Percentiles rank a stretch among this genome's conserved stretches.
phyloP scores from a whole-genome alignment of 2,888 invertebrate genomes.

The Drepana falcataria region DNA sequence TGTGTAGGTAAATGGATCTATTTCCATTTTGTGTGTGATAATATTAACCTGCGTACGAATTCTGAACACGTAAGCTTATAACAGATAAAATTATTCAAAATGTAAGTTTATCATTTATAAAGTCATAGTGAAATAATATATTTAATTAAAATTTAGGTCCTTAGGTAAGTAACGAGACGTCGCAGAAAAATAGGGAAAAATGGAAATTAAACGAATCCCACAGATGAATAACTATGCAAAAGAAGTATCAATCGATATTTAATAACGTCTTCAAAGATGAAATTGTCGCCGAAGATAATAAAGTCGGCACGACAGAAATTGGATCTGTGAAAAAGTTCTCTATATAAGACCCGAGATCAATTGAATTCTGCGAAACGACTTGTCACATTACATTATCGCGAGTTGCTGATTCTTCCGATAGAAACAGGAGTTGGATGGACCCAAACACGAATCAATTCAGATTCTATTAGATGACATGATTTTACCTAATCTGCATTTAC shows the following conservation, averaged over 20 bases:
- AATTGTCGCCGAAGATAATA: neutral
- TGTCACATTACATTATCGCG: constrained; percentile 1
- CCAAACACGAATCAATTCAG: neutral
- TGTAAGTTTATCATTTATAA: too few relatives aligned
- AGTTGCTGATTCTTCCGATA: neutral
- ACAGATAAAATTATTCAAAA: too few relatives aligned
- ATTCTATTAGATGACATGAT: too few relatives aligned
- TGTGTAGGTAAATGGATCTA: too few relatives aligned
- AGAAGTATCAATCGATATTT: neutral
- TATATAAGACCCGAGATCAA: neutral
- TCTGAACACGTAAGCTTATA: neutral
- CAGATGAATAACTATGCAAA: neutral
- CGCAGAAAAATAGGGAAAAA: neutral
- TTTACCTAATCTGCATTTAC: too few relatives aligned
- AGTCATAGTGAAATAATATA: too few relatives aligned
- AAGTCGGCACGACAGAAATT: neutral
- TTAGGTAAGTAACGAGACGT: neutral
- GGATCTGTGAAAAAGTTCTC: neutral
- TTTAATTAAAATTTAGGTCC: too few relatives aligned
- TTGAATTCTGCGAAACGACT: constrained; percentile 1
- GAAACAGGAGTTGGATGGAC: neutral
- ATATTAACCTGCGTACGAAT: neutral
- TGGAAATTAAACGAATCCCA: neutral
- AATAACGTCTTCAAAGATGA: neutral
- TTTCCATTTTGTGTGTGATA: neutral